A percentile compares a stretch with the other conserved stretches of the same genome.
Evolutionary conservation across 2,113 vertebrate species (phyloP).

Genomic region (Laticauda laticaudata): DNA sequence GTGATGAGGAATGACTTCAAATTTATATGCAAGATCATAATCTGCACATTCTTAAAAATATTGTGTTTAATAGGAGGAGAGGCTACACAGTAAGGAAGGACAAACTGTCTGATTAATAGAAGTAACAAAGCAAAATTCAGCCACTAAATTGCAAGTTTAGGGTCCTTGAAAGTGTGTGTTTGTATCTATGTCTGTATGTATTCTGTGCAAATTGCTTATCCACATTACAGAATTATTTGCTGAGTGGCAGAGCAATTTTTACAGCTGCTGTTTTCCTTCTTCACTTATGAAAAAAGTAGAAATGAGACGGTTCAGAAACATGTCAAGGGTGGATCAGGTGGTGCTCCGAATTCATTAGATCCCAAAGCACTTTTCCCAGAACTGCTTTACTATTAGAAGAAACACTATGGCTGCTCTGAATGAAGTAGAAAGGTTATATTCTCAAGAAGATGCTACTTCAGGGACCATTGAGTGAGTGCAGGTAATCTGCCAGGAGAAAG

Average conservation of each 20-base stretch:
- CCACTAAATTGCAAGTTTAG: not conserved
- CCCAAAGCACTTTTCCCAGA: not conserved
- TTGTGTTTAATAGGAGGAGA: not conserved
- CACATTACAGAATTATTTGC: not conserved
- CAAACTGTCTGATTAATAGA: not conserved
- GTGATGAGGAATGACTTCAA: not conserved
- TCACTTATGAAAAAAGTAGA: not conserved
- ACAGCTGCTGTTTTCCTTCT: not conserved
- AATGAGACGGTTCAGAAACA: not conserved
- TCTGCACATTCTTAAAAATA: not conserved
- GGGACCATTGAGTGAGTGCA: not conserved
- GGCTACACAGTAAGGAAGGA: not conserved
- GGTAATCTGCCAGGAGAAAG: not conserved
- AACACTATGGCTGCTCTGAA: not conserved
- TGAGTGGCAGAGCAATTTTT: not conserved
- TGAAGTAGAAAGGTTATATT: not conserved
- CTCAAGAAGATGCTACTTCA: conserved; percentile 2
- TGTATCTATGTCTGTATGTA: not conserved
- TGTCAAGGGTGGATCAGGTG: not conserved
- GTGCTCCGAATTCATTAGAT: not conserved
- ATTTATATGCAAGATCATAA: not conserved
- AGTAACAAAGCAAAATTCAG: too few species aligned
- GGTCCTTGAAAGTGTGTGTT: not conserved
- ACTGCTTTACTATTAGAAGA: not conserved
- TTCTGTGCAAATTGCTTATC: not conserved